Base-by-base conservation (phyloP, 2,888 invertebrate species). In the Pelosia muscerda region DNA sequence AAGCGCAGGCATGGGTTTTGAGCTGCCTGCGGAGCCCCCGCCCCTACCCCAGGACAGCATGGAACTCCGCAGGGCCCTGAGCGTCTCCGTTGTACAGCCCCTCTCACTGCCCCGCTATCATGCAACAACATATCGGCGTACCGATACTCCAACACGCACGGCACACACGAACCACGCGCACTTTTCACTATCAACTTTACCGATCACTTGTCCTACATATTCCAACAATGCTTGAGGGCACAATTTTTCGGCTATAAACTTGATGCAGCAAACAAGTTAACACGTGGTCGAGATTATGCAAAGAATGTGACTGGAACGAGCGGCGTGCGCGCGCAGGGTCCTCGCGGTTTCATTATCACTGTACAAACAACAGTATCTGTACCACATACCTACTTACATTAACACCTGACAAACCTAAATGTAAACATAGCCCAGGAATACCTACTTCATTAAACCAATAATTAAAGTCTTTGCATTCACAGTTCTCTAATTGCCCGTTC, bases 21-120 rank as follows among this genome's bases (percentile, higher is more conserved):
- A 87, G 73, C 88, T 79, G 77, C 90, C 86, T 83, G 89, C 87
- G 75, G 86, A 79, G 78, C 86, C 84, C 78, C 83, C 86, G 83
- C 79, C 89, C 85, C 83, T 87, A 75, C 86, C 84, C 94, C 94
- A 94, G 83, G 93, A 89, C 89, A 94, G 92, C 94, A 95, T 95
- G 85, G 93, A 92, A 85, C 89, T 92, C 88, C 91, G 93, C 86
- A 95, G 89, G 87, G 90, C 89, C 88, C 93, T 92, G 89, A 95
- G 91, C 86, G 94, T 91, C 94, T 94, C 94, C 95, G 95, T 95
- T 90, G 92, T 94, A 91, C 89, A 88, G 89, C 89, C 90, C 91
- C 92, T 89, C 91, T 90, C 88, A 82, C 86, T 88, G 81, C 84
- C 83, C 82, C 76, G 79, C 84, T 82, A 86, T 89, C 92, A 95